Evolutionary conservation across 2,888 invertebrate genomes (phyloP).

Genomic region (Drosophila tanythrix): DNA sequence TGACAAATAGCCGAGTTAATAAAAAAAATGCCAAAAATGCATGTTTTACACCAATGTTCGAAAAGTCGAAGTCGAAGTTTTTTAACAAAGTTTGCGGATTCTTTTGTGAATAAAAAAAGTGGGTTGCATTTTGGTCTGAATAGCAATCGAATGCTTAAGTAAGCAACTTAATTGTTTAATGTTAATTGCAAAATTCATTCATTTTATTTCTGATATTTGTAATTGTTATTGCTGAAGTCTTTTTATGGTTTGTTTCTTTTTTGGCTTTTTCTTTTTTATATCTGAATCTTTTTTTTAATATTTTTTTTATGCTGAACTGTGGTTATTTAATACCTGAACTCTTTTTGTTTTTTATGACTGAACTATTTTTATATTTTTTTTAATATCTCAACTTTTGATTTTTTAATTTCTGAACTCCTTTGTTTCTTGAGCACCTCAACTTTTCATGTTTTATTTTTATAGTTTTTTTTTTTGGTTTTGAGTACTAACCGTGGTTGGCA

Average conservation of each 20-base stretch:
- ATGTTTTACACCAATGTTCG: not conserved
- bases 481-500: constrained; percentile 96
- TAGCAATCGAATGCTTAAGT: not conserved
- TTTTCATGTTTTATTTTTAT: not conserved
- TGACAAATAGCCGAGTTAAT: not conserved
- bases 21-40: not conserved
- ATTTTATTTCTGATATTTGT: not conserved
- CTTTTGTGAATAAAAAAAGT: not conserved
- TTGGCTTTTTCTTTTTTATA: not conserved
- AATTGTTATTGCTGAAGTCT: not conserved
- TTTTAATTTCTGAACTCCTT: not conserved
- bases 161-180: not conserved
- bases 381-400: not conserved
- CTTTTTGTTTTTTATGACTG: not conserved
- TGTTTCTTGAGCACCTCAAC: not conserved
- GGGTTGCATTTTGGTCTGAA: not conserved
- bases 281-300: not conserved
- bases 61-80: not conserved
- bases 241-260: not conserved
- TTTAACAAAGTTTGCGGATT: not conserved
- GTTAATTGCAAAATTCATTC: not conserved
- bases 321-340: constrained; percentile 63
- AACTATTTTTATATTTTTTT: not conserved
- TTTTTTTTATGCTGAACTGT: not conserved
- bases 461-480: not conserved